Evolutionary conservation across 1,140 invertebrate genomes (phyloP), one percentile per base, ranked within the genome.

Genomic region (Trinorchestia longiramus): DNA sequence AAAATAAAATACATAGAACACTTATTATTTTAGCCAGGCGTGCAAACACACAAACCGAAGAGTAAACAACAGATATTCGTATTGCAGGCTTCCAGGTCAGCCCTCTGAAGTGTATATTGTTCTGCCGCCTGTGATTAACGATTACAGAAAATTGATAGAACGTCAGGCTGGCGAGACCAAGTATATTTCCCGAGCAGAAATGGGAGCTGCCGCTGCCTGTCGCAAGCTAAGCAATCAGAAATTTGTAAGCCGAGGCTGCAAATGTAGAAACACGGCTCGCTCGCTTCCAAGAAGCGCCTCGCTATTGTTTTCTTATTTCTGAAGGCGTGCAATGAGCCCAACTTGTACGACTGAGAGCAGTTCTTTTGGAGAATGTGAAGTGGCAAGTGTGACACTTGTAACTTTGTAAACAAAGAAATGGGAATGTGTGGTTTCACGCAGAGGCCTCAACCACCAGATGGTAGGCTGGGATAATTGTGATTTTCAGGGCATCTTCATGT

Each of bases 61-160:
- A 77, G 62, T 28, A 77, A 77, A 77, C 62, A 23, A 15, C 62
- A 77, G 62, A 77, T 77, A 77, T 77, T 77, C 62, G 62, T 36
- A 3, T 77, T 77, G 62, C 62, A 77, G 62, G 62, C 11, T 28
- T 43, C 36, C 92, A 47, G 92, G 92, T 94, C 92, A 94, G 92
- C 92, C 36, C 6, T 44, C 41, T 94, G 92, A 45, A 94, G 92
- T 94, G 92, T 94, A 94, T 94, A 94, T 94, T 94, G 92, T 94
- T 94, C 44, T 94, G 88, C 88, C 88, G 36, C 44, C 44, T 94
- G 92, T 94, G 92, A 94, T 94, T 94, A 94, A 94, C 92, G 92
- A 94, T 94, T 94, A 94, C 92, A 94, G 92, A 45, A 47, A 94
- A 94, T 94, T 94, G 92, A 94, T 94, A 94, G 92, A 94, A 94